Conservation (phyloP, 2,113 vertebrate species). For the Lasiurus borealis region DNA sequence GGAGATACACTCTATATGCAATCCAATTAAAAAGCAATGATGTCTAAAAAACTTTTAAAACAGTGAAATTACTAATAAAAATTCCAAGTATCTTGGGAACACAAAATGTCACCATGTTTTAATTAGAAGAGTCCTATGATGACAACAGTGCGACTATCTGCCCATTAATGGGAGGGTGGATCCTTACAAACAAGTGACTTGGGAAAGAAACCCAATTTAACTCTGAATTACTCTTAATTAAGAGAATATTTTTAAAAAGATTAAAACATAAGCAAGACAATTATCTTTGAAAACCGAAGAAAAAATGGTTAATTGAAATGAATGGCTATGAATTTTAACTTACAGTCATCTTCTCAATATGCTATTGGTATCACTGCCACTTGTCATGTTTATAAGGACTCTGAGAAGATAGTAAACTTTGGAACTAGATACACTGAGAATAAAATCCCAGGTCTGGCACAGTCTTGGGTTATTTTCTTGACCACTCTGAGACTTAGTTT, state of each 20-base stretch:
- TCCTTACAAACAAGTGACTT: constrained; percentile 12
- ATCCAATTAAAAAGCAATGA: neutral
- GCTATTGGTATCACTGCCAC: neutral
- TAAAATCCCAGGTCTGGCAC: neutral
- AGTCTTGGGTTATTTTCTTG: constrained; percentile 7
- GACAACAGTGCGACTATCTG: neutral
- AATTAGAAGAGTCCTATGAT: neutral
- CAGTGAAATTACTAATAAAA: constrained; percentile 29
- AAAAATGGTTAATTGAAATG: constrained; percentile 55
- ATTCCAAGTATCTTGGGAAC: neutral
- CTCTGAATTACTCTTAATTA: constrained; percentile 57
- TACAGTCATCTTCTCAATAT: neutral
- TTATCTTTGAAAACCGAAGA: constrained; percentile 39
- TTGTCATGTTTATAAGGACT: neutral
- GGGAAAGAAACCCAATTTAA: constrained; percentile 52
- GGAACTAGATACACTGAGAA: neutral
- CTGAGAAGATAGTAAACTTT: neutral
- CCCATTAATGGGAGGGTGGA: neutral
- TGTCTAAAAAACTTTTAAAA: neutral
- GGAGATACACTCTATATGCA: neutral
- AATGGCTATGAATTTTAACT: constrained; percentile 41
- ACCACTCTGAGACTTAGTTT: neutral
- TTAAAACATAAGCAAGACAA: neutral
- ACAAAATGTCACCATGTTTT: neutral
- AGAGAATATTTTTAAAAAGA: neutral